Evolutionary conservation across 1,140 invertebrate genomes (phyloP), one percentile per base, ranked within the genome.

Genomic region (Drosophila ohnishii): DNA sequence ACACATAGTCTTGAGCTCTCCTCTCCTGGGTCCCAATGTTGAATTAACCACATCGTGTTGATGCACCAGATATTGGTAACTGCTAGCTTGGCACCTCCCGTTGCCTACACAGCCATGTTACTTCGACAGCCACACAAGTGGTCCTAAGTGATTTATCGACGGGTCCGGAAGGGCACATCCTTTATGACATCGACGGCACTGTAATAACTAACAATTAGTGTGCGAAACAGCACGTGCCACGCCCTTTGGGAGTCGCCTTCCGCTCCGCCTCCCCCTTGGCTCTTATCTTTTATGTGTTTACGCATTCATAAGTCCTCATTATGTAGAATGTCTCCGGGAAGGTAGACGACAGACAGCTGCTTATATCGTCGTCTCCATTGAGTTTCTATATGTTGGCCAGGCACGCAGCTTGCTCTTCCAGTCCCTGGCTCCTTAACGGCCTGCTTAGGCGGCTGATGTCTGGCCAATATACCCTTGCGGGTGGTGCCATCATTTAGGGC

Each of bases 261-360:
- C 28, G 22, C n/a, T 28, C 42, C 40, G n/a, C 22, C 22, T 22
- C 14, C 14, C 16, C 30, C n/a, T 35, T 7, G 16, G 5, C 13
- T 48, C 42, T 61, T 69, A 75, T 75, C 64, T 42, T 65, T 75
- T 58, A 53, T 69, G 44, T 42, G 45, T 60, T 69, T 39, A 59
- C 42, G 65, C 70, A 87, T 86, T 86, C 78, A 86, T 86, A 86
- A 78, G 80, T 86, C 70, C 83, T 86, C 75, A 86, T 86, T 82
- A 84, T 65, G 75, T 35, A 16, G 37, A 67, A 70, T 55, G 74
- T 71, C 34, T 45, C 42, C 39, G 50, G 37, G 35, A 25, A 58
- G 47, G 58, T 39, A 53, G 30, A 37, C 11, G 30, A 34, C 14
- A 39, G 55, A 64, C 72, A 60, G 51, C 73, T 71, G 61, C 61